These are phyloP conservation scores for Condylura cristata DNA, from an alignment of 2,113 vertebrate species.

Conservation along the genomic window DNA sequence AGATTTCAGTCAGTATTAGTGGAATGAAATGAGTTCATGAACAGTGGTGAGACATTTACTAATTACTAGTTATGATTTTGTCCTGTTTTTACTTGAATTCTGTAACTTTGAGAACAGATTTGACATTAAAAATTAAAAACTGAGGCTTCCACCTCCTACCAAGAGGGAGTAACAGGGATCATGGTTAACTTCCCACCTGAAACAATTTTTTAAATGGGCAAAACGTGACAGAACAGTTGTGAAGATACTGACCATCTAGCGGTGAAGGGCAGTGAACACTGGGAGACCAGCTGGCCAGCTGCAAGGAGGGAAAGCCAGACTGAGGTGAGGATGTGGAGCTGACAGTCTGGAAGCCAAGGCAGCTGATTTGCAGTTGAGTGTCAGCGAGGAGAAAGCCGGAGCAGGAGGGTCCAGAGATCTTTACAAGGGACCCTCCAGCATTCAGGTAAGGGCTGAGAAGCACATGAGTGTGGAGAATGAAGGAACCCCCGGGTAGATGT, in stretches of 20 bases:
- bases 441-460: neutral
- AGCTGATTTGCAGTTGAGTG: neutral
- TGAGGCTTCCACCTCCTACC: neutral
- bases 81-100: conserved; percentile 59
- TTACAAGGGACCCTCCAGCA: neutral
- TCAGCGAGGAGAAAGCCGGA: neutral
- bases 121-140: conserved; percentile 57
- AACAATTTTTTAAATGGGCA: conserved; percentile 27
- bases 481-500: neutral
- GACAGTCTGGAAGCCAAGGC: neutral
- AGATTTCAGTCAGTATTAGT: neutral
- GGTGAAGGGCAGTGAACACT: neutral
- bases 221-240: neutral
- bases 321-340: neutral
- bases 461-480: neutral
- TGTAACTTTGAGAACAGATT: conserved; percentile 58
- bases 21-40: neutral
- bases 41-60: neutral
- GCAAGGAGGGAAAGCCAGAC: neutral
- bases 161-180: conserved; percentile 42
- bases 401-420: neutral
- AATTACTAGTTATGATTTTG: conserved; percentile 44
- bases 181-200: conserved; percentile 11
- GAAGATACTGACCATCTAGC: neutral
- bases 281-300: neutral